Evolutionary conservation across 2,113 vertebrate genomes (phyloP).

Genomic region (Lagopus muta): DNA sequence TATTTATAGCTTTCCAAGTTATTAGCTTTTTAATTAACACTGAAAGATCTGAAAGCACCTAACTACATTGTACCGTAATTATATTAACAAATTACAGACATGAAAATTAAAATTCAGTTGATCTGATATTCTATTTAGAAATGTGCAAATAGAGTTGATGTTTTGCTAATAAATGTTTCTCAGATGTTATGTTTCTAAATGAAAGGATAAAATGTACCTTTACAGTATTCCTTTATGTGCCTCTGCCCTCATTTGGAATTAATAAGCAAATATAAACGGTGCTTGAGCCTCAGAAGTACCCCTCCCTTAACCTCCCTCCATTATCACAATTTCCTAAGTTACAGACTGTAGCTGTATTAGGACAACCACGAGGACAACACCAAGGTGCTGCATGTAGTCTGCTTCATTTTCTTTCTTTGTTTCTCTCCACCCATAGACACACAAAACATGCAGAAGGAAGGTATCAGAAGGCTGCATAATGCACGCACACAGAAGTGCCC

Average conservation of each 20-base stretch:
- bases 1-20: conserved; percentile 75
- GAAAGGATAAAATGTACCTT: conserved; percentile 60
- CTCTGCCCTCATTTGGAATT: conserved; percentile 66
- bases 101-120: conserved; percentile 74
- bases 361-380: neutral
- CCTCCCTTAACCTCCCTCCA: conserved; percentile 53
- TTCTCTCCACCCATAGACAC: neutral
- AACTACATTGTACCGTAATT: conserved; percentile 71
- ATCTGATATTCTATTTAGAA: conserved; percentile 73
- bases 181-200: conserved; percentile 69
- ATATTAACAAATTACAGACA: conserved; percentile 74
- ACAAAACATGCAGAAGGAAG: neutral
- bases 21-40: conserved; percentile 81
- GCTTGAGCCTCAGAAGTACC: conserved; percentile 29
- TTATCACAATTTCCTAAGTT: conserved; percentile 56
- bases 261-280: conserved; percentile 54
- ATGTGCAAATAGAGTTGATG: conserved; percentile 67
- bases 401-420: neutral
- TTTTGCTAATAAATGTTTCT: conserved; percentile 74
- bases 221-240: conserved; percentile 66
- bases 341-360: conserved; percentile 36
- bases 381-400: neutral
- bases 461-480: neutral
- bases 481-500: neutral
- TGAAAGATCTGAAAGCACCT: conserved; percentile 72